A percentile compares a stretch with the other conserved stretches of the same genome.
phyloP scores from a whole-genome alignment of 64 coral and sea anemone genomes.

The Pocillopora damicornis region DNA sequence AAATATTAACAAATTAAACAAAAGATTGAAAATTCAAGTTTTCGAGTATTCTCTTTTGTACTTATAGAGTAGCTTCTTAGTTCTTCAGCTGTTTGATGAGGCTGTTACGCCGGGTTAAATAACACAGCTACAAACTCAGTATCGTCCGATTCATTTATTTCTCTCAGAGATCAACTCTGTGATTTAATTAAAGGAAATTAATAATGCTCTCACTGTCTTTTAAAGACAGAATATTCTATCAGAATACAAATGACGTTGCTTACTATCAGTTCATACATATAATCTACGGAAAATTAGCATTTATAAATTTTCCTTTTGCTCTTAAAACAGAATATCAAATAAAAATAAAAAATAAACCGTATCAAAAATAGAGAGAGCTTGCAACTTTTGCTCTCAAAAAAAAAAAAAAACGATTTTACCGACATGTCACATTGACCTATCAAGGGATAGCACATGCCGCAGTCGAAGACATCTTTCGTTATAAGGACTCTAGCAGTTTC shows the following conservation, averaged over 20 bases:
- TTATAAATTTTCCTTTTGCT: neutral
- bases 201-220: neutral
- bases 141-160: too few relatives aligned
- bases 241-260: neutral
- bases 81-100: too few relatives aligned
- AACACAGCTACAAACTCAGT: too few relatives aligned
- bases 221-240: neutral
- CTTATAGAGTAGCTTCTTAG: too few relatives aligned
- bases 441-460: neutral
- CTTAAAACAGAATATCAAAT: neutral
- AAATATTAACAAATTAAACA: too few relatives aligned
- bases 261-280: neutral
- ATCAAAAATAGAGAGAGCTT: neutral
- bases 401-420: neutral
- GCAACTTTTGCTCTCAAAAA: neutral
- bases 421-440: neutral
- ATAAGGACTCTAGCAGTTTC: constrained; percentile 5
- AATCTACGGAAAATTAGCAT: neutral
- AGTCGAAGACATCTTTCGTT: neutral
- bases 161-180: too few relatives aligned
- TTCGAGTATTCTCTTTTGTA: too few relatives aligned
- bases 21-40: too few relatives aligned
- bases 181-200: too few relatives aligned
- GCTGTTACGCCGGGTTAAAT: too few relatives aligned
- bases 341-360: neutral